Percentiles rank a stretch among this genome's conserved stretches.
Evolutionary conservation across 2,797 vertebrate species (phyloP).

Genomic region (Tragopan temminckii): DNA sequence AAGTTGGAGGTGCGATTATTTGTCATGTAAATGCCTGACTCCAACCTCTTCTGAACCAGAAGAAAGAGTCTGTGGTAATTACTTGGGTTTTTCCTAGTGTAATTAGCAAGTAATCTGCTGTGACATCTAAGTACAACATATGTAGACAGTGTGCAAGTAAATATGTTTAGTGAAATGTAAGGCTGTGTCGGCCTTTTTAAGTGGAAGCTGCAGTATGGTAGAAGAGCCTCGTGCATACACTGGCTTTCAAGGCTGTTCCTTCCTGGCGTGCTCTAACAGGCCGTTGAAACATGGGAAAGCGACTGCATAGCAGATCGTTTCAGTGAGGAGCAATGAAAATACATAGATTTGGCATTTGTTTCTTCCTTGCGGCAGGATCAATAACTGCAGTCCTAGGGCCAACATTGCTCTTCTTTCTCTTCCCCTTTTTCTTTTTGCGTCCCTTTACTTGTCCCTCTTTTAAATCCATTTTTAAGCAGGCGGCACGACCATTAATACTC

Average conservation of each 20-base stretch:
- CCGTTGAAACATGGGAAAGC: neutral
- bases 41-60: constrained; percentile 10
- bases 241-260: neutral
- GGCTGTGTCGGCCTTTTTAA: neutral
- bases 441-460: neutral
- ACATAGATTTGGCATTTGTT: neutral
- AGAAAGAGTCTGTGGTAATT: constrained; percentile 49
- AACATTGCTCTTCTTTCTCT: neutral
- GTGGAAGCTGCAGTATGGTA: neutral
- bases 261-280: neutral
- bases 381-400: neutral
- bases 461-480: neutral
- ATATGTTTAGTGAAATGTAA: constrained; percentile 63
- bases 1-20: constrained; percentile 8
- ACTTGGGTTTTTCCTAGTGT: constrained; percentile 56
- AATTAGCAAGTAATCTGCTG: constrained; percentile 72
- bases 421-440: neutral
- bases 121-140: constrained; percentile 67
- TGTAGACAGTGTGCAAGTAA: constrained; percentile 46
- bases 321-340: neutral
- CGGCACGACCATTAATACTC: neutral
- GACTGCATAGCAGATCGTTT: neutral
- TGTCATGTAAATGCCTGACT: constrained; percentile 47
- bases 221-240: neutral
- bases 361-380: neutral